phyloP scores from a whole-genome alignment of 2,113 vertebrate species.

The human region DNA sequence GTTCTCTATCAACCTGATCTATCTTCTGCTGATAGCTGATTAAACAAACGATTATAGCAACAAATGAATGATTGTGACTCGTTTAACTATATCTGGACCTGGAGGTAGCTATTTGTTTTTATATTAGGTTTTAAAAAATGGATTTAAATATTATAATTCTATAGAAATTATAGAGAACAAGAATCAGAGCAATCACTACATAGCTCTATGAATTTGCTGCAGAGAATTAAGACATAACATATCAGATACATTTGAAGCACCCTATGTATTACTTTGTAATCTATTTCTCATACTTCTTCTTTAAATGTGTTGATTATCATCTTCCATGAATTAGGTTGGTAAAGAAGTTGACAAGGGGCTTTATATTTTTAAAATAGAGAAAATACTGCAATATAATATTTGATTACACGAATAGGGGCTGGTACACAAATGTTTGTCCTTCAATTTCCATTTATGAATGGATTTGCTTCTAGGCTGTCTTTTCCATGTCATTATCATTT shows the following conservation, averaged over 20 bases:
- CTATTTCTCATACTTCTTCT: background rate
- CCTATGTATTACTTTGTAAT: background rate
- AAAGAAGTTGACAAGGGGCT: background rate
- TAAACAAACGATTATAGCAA: background rate
- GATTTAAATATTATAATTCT: slow-evolving; percentile 22
- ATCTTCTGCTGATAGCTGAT: background rate
- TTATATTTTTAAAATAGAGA: background rate
- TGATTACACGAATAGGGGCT: background rate
- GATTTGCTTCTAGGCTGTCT: background rate
- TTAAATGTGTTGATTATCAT: background rate
- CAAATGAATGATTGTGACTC: background rate
- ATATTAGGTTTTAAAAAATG: background rate
- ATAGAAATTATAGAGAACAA: background rate
- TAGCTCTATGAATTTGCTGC: background rate
- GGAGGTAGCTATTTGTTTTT: background rate
- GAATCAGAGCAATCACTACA: background rate
- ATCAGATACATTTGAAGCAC: background rate
- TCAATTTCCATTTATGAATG: background rate
- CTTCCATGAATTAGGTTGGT: background rate
- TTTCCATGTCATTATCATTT: background rate
- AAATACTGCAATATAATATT: background rate
- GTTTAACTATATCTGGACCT: background rate
- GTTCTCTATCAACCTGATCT: background rate
- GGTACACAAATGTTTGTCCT: background rate
- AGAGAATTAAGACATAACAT: background rate